These are phyloP conservation scores for Meteorus colon DNA, from an alignment of 2,888 invertebrate species.

Conservation along the genomic window DNA sequence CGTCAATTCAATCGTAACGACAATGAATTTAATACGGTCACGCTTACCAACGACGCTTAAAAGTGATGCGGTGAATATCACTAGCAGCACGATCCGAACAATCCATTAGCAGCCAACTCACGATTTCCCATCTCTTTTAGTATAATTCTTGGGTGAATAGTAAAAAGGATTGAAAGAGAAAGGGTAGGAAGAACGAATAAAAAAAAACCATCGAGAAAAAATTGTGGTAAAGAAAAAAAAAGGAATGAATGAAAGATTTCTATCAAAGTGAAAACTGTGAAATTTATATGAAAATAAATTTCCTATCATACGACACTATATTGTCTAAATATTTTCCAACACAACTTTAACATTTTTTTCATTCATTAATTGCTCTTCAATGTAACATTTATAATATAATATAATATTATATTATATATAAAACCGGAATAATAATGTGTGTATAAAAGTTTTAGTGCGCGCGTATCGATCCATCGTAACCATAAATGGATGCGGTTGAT, in stretches of 20 bases:
- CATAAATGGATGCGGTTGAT: slow-evolving; percentile 35
- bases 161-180: not conserved
- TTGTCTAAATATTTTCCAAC: not conserved
- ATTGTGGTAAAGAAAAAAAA: not conserved
- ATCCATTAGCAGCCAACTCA: slow-evolving; percentile 46
- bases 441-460: not conserved
- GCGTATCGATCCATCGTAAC: slow-evolving; percentile 17
- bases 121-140: slow-evolving; percentile 36
- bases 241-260: slow-evolving; percentile 19
- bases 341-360: too few species aligned
- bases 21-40: slow-evolving; percentile 56
- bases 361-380: not conserved
- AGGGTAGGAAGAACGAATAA: not conserved
- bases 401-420: not conserved
- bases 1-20: slow-evolving; percentile 39
- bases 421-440: not conserved
- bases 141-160: slow-evolving; percentile 22
- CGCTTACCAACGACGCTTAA: slow-evolving; percentile 42
- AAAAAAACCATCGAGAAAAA: not conserved
- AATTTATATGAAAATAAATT: not conserved
- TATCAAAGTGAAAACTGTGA: slow-evolving; percentile 25
- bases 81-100: slow-evolving; percentile 43
- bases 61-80: slow-evolving; percentile 48
- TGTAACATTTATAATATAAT: not conserved
- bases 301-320: not conserved